These are phyloP conservation scores for Aurelia aurita complex sp. Pacific DNA, from an alignment of 30 jellyfish, hydroid and myxozoan genomes.

Conservation along the genomic window DNA sequence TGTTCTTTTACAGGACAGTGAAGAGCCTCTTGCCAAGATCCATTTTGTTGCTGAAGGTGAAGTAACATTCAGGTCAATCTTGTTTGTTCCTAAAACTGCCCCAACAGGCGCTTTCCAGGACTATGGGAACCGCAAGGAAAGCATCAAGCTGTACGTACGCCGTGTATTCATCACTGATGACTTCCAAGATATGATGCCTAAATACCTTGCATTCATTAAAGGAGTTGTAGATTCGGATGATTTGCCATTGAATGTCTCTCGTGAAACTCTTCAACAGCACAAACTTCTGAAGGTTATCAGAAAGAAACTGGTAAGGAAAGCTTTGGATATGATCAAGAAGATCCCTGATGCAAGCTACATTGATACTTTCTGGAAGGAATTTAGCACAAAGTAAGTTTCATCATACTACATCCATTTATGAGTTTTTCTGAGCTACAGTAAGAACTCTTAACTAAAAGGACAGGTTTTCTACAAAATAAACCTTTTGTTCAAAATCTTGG, in stretches of 20 bases:
- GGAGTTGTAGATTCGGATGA: slow-evolving; percentile 99
- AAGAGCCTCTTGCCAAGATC: slow-evolving; percentile 96
- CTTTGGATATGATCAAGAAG: slow-evolving; percentile 96
- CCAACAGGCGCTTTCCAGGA: slow-evolving; percentile 95
- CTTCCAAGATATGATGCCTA: slow-evolving; percentile 97
- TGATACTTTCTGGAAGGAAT: slow-evolving; percentile 99
- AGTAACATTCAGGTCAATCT: slow-evolving; percentile 94
- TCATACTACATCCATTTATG: too few relatives aligned
- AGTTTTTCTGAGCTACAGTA: too few relatives aligned
- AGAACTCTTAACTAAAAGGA: too few relatives aligned
- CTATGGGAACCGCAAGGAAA: slow-evolving; percentile 95
- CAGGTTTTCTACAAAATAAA: too few relatives aligned
- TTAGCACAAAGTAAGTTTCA: slow-evolving; percentile 92
- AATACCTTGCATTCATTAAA: slow-evolving; percentile 83
- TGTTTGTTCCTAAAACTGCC: slow-evolving; percentile 92
- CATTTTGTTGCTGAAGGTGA: slow-evolving; percentile 99
- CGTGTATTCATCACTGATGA: slow-evolving; percentile 98
- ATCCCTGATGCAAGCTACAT: slow-evolving; percentile 88
- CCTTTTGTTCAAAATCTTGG: too few relatives aligned
- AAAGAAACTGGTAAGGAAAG: slow-evolving; percentile 96
- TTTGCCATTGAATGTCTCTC: slow-evolving; percentile 98
- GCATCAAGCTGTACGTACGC: slow-evolving; percentile 93
- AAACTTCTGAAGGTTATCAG: slow-evolving; percentile 92
- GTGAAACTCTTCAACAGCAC: slow-evolving; percentile 99
- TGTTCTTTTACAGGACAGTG: slow-evolving; percentile 72